Evolutionary conservation across 2,888 invertebrate species (phyloP).

Genomic region (Linyphia triangularis): DNA sequence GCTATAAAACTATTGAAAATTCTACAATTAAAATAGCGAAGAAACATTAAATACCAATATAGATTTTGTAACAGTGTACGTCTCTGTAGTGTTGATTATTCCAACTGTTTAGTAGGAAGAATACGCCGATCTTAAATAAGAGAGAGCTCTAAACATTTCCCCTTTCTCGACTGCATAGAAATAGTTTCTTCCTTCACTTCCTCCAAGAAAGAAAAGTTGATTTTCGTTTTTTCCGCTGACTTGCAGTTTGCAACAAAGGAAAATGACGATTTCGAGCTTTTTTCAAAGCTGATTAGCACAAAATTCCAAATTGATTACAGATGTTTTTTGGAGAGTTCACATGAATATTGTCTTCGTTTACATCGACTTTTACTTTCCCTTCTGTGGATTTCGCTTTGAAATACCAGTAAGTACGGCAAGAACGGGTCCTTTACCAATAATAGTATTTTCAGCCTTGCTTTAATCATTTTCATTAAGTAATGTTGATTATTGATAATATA

Average conservation of each 20-base stretch:
- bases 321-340: background rate
- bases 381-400: background rate
- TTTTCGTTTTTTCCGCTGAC: constrained; percentile 38
- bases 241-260: constrained; percentile 53
- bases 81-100: too few relatives aligned
- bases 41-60: too few relatives aligned
- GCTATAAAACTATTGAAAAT: too few relatives aligned
- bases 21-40: too few relatives aligned
- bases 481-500: too few relatives aligned
- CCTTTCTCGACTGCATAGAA: background rate
- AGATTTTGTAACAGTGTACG: too few relatives aligned
- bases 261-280: constrained; percentile 49
- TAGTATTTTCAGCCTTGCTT: background rate
- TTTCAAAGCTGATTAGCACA: constrained; percentile 65
- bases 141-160: too few relatives aligned
- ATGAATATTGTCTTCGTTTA: constrained; percentile 1
- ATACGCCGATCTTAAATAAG: too few relatives aligned
- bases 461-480: background rate
- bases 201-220: constrained; percentile 14
- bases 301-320: constrained; percentile 68
- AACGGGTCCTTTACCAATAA: background rate
- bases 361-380: too few relatives aligned
- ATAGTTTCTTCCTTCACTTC: background rate
- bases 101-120: too few relatives aligned
- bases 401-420: too few relatives aligned